Percentiles rank a stretch among this genome's conserved stretches.
Evolutionary conservation across 2,113 vertebrate species (phyloP).

Genomic region (Catharus fuscescens): DNA sequence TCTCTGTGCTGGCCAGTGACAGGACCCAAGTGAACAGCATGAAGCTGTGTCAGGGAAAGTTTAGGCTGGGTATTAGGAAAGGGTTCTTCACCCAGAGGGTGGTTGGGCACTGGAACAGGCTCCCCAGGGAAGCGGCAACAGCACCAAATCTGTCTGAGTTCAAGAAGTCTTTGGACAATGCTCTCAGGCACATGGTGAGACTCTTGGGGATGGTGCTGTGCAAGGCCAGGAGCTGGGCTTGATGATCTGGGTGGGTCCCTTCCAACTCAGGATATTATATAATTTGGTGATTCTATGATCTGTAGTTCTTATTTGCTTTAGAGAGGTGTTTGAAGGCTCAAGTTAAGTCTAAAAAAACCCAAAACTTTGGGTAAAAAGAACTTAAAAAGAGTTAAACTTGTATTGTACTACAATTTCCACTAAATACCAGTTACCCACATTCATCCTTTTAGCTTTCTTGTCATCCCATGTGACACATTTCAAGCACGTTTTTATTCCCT

Average conservation of each 20-base stretch:
- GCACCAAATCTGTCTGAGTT: not conserved
- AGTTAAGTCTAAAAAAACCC: not conserved
- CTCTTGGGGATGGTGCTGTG: not conserved
- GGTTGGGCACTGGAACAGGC: rapidly evolving
- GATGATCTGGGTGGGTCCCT: rapidly evolving
- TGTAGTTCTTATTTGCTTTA: not conserved
- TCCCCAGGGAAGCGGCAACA: not conserved
- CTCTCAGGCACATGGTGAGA: not conserved
- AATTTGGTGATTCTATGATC: not conserved
- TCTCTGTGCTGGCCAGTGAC: not conserved
- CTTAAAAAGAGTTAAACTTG: not conserved
- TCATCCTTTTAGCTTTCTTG: not conserved
- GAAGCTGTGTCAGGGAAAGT: not conserved
- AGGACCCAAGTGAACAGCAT: not conserved
- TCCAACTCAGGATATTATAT: not conserved
- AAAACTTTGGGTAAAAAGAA: not conserved
- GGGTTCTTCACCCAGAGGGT: not conserved
- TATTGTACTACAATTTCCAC: not conserved
- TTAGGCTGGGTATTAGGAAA: not conserved
- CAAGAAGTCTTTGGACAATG: not conserved
- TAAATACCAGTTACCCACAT: rapidly evolving
- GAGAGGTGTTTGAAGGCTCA: not conserved
- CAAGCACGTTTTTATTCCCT: not conserved
- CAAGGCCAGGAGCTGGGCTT: not conserved
- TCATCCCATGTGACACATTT: not conserved